Base-by-base conservation (phyloP, 2,888 invertebrate species). In the Sclerodermus sp. region DNA sequence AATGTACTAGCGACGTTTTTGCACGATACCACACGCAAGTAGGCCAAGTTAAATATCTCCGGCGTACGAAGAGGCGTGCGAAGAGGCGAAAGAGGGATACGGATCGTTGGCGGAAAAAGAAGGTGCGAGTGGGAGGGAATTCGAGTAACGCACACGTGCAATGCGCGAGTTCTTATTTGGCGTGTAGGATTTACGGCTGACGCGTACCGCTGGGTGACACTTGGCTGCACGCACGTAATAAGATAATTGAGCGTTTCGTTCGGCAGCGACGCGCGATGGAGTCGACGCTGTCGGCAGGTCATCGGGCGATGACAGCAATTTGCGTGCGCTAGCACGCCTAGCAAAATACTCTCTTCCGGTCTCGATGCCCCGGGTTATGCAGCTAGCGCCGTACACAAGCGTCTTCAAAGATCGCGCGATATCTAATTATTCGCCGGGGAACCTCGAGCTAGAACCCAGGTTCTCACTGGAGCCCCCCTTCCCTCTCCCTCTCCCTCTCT, bases 191-290 rank as follows among this genome's bases (percentile, higher is more conserved):
- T 36, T 36, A n/a, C 15, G 36, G 34, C 34, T 34, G 34, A 34
- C 34, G 34, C 12, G 12, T 12, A 13, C 4, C n/a, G 10, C 10
- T 6, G 34, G 12, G 13, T 12, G 13, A n/a, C n/a, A 13, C 34
- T 13, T 13, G 34, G 34, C 12, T 34, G 18, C 42, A 37, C 49
- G 14, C 36, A 30, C 45, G 41, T 64, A 58, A 67, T 53, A 59
- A 62, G 51, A 54, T 67, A 64, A 67, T 66, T 62, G 58, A 44
- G 48, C 55, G 59, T 59, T 59, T 51, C 47, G 50, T 47, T 50
- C 48, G 53, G 30, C 34, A 47, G 23, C 42, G 45, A 44, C 23
- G 23, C 8, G 8, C 23, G 23, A 36, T 30, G 43, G 43, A 34
- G 64, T 53, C 47, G 45, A 53, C 39, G 54, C 38, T 47, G 34